Evolutionary conservation across 1,140 invertebrate species (phyloP).

Genomic region (Odontomachus brunneus): DNA sequence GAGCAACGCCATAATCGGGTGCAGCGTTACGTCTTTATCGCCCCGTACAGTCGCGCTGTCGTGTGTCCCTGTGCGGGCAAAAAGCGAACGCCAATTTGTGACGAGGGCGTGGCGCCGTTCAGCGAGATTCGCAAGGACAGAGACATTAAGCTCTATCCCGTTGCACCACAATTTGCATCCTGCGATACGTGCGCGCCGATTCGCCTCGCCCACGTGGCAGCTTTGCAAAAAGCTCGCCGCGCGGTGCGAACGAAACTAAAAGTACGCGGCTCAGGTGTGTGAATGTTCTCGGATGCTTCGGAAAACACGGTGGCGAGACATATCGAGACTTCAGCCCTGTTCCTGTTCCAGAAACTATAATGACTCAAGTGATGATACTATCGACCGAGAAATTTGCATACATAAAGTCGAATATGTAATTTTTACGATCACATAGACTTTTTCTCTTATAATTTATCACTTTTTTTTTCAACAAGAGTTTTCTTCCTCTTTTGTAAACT

Average conservation of each 20-base stretch:
- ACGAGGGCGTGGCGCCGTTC: constrained; percentile 62
- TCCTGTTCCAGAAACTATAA: too few species aligned
- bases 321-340: too few species aligned
- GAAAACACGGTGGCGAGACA: background rate
- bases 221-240: constrained; percentile 25
- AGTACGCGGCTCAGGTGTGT: constrained; percentile 14
- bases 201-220: constrained; percentile 42
- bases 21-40: constrained; percentile 61
- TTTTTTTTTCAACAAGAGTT: too few species aligned
- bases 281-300: background rate
- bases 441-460: too few species aligned
- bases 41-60: background rate
- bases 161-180: constrained; percentile 48
- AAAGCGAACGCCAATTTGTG: constrained; percentile 47
- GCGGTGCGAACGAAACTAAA: constrained; percentile 7
- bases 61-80: background rate
- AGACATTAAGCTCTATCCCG: constrained; percentile 57
- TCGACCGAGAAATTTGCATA: too few species aligned
- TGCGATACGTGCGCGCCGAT: constrained; percentile 12
- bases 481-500: too few species aligned
- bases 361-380: too few species aligned
- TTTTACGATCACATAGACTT: too few species aligned
- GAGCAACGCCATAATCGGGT: constrained; percentile 59
- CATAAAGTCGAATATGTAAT: too few species aligned
- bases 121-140: constrained; percentile 59